Base-by-base conservation (phyloP, 2,113 vertebrate species). In the Limnothrissa miodon region DNA sequence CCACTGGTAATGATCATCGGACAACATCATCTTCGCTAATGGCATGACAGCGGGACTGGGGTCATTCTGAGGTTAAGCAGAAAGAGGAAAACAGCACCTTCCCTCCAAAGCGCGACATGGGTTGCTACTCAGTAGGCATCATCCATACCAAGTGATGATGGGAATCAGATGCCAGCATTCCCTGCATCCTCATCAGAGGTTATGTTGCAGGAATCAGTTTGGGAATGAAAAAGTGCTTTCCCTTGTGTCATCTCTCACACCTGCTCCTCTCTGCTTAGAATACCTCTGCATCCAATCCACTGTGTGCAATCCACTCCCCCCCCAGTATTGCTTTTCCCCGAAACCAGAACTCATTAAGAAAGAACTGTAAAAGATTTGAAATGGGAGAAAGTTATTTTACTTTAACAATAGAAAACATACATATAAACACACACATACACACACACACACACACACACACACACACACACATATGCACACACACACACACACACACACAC, bases 401-500 rank as follows among this genome's bases (percentile, higher is more conserved):
- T n/a, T n/a, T n/a, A n/a, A n/a, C n/a, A n/a, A n/a, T n/a, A n/a
- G n/a, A n/a, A n/a, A 1, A 48, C 46, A 66, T 44, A 81, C 81
- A 62, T 80, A 83, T 42, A 39, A 39, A 66, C 81, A 82, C 85
- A 78, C 44, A 15, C 59, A 66, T 81, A 29, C 42, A 23, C 13
- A 66, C 45, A 66, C 78, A 53, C 23, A 78, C 48, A 81, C 80
- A 82, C 45, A 53, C n/a, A 56, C 80, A 23, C 51, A 62, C 33
- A 70, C 39, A 70, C 81, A 82, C 23, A 83, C 82, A 84, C 83
- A 83, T 42, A 83, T 53, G 80, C 82, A 79, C 36, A 42, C 23
- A 80, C 79, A 21, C 29, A 39, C 29, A 81, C 53, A 44, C 80
- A 81, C 39, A 83, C 82, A 84, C 53, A 84, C 53, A 84, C 83